Evolutionary conservation across 2,113 vertebrate genomes (phyloP).

Genomic region (Hypanus sabinus): DNA sequence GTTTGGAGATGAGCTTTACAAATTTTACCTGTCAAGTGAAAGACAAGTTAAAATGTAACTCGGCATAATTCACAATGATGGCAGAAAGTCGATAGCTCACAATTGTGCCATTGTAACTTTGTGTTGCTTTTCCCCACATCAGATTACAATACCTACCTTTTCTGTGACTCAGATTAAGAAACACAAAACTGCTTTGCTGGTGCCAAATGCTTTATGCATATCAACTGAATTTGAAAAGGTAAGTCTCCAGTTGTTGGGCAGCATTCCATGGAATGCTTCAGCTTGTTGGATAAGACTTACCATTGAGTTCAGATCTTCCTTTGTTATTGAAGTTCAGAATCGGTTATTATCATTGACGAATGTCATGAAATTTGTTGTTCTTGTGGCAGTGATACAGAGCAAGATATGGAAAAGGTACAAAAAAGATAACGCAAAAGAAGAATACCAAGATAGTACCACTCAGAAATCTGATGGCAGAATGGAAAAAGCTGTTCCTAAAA

Average conservation of each 20-base stretch:
- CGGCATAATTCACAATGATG: neutral
- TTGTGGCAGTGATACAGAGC: no score
- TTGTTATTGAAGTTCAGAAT: neutral
- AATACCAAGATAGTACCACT: no score
- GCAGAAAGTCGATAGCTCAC: neutral
- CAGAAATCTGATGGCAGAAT: no score
- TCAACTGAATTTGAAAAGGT: conserved; percentile 75
- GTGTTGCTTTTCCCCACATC: conserved; percentile 41
- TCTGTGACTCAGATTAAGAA: conserved; percentile 83
- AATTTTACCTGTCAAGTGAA: neutral
- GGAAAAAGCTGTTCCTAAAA: no score
- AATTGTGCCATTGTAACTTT: neutral
- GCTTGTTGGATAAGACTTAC: neutral
- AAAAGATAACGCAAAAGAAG: no score
- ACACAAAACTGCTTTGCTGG: conserved; percentile 86
- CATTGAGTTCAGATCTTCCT: neutral
- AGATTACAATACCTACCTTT: conserved; percentile 84
- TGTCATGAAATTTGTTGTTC: no score
- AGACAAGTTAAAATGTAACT: neutral
- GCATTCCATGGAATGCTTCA: neutral
- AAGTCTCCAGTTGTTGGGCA: conserved; percentile 43
- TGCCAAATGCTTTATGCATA: conserved; percentile 87
- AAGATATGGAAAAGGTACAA: no score
- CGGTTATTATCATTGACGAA: no score
- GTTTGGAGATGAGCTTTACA: neutral